Conservation (phyloP, 1,140 invertebrate species). For the Drosophila mauritiana region DNA sequence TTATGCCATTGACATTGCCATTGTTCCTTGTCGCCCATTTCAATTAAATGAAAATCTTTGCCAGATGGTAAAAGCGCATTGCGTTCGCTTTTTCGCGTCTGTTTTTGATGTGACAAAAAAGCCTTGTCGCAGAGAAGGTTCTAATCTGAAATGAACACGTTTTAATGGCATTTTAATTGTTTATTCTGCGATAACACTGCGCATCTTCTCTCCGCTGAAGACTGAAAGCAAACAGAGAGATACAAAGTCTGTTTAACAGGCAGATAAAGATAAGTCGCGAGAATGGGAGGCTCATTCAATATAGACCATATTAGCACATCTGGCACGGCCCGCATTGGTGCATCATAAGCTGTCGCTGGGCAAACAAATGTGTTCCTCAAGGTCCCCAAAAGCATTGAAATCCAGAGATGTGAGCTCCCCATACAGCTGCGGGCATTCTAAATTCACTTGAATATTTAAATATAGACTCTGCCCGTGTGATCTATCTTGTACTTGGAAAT, state of each 20-base stretch:
- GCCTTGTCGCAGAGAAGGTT: constrained; percentile 7
- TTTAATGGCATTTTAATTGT: constrained; percentile 78
- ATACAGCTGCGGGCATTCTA: constrained; percentile 29
- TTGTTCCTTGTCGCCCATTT: constrained; percentile 35
- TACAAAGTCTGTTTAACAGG: background rate
- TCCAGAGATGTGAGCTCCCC: background rate
- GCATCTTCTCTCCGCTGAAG: constrained; percentile 49
- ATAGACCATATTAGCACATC: constrained; percentile 37
- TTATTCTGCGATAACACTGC: constrained; percentile 69
- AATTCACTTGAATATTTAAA: constrained; percentile 28
- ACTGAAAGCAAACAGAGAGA: constrained; percentile 12
- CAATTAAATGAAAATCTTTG: constrained; percentile 69
- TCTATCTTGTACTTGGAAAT: constrained; percentile 44
- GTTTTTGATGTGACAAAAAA: constrained; percentile 39
- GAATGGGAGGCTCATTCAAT: constrained; percentile 1
- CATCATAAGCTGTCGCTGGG: constrained; percentile 22
- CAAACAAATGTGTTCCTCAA: constrained; percentile 50
- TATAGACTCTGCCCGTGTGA: constrained; percentile 45
- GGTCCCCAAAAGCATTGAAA: constrained; percentile 15
- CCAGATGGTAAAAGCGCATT: constrained; percentile 24
- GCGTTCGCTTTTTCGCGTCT: constrained; percentile 30
- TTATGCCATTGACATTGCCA: constrained; percentile 13
- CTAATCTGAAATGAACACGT: constrained; percentile 72
- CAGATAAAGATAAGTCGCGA: constrained; percentile 3
- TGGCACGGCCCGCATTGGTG: constrained; percentile 49